Evolutionary conservation across 2,113 vertebrate species (phyloP).

Genomic region (Hyperopisus bebe): DNA sequence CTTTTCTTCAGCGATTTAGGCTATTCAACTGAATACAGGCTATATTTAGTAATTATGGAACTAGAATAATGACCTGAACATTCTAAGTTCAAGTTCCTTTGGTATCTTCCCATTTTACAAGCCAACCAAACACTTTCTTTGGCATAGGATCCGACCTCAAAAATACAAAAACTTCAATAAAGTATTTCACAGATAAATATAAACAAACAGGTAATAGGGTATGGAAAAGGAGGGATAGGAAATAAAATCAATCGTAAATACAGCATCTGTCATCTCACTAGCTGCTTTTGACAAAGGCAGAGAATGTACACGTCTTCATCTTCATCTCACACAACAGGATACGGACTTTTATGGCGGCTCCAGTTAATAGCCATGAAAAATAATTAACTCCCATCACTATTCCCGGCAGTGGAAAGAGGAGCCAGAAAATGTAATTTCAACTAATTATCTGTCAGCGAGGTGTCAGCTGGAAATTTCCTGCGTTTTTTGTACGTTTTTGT

Average conservation of each 20-base stretch:
- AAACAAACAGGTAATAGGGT: neutral
- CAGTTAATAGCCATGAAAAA: slow-evolving; percentile 41
- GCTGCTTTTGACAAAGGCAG: neutral
- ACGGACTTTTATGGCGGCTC: slow-evolving; percentile 51
- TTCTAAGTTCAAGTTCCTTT: neutral
- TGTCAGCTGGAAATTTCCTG: slow-evolving; percentile 54
- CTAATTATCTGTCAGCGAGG: slow-evolving; percentile 58
- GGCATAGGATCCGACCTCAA: neutral
- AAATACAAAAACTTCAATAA: neutral
- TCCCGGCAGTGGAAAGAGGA: slow-evolving; percentile 38
- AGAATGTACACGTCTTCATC: slow-evolving; percentile 25
- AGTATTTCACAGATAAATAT: neutral
- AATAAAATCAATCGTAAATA: neutral
- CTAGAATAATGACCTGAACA: neutral
- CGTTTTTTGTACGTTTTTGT: neutral
- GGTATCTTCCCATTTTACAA: neutral
- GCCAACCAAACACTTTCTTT: neutral
- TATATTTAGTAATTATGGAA: neutral
- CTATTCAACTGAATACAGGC: neutral
- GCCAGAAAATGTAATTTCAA: slow-evolving; percentile 55
- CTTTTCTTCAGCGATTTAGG: neutral
- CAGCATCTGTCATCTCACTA: neutral
- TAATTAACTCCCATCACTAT: slow-evolving; percentile 48
- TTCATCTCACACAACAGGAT: slow-evolving; percentile 40
- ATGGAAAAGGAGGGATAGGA: neutral